Evolutionary conservation across 2,113 vertebrate species (phyloP), one percentile per base, ranked within the genome.

Genomic region (Platycercus adscitus): DNA sequence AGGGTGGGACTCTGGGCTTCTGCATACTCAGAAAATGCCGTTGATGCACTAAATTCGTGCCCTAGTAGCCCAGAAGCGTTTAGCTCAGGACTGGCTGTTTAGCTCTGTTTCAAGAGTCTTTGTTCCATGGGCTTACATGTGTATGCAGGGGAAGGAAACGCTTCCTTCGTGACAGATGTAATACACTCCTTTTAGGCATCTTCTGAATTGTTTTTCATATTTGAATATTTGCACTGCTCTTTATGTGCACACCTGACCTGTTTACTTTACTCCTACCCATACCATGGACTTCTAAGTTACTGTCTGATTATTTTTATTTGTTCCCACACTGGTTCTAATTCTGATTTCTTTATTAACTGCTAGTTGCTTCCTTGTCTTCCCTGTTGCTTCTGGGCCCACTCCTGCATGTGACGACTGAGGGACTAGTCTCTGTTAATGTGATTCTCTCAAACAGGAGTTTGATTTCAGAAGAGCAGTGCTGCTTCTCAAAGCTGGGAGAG

Each of bases 391-490:
- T 49, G 80, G 31, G 7, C 14, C 71, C n/a, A 10, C 35, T 90
- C 55, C 44, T 86, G 37, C 31, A 31, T 21, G 8, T 53, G n/a
- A 66, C 28, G 10, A 46, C 26, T 56, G 8, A 73, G 86, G 64
- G 50, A 53, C 9, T 88, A 76, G n/a, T 43, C 15, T 21, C 7
- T 2, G 0, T 75, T 43, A 69, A n/a, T 2, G 0, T 2, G 20
- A 24, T 81, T 83, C 20, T 63, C 65, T 91, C 41, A 37, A 65
- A 77, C 14, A n/a, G 39, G 25, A 92, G 29, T 69, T 88, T 69
- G 44, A 21, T 61, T 88, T 88, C 28, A 66, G n/a, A 56, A 81
- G 77, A 56, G 25, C 43, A 76, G 29, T 0, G 1, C 35, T 68
- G 6, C 60, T 81, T 75, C 25, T 84, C 31, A 53, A 44, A 81